Percentiles rank a stretch among this genome's conserved stretches.
phyloP scores from a whole-genome alignment of 2,113 vertebrate species.

The Corythoichthys haematopterus region DNA sequence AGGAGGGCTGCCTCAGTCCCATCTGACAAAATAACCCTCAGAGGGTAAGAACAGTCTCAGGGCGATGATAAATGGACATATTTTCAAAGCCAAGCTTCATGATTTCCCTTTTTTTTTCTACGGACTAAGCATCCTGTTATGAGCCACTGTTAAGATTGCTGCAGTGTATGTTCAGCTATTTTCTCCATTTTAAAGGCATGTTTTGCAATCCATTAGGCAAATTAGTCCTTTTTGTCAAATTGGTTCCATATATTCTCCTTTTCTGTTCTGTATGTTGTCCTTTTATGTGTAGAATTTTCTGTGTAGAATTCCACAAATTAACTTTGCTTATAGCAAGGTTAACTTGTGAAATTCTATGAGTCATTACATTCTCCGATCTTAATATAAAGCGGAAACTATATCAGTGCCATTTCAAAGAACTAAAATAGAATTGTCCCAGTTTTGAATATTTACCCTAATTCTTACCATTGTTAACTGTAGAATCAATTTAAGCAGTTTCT shows the following conservation, averaged over 20 bases:
- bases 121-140: slow-evolving; percentile 13
- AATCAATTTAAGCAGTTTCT: not conserved
- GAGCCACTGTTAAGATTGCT: slow-evolving; percentile 15
- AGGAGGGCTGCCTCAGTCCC: slow-evolving; percentile 73
- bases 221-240: not conserved
- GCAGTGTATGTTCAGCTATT: not conserved
- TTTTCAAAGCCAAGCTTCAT: slow-evolving; percentile 42
- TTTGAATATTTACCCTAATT: not conserved
- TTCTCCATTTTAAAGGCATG: not conserved
- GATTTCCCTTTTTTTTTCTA: slow-evolving; percentile 13
- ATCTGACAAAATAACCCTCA: slow-evolving; percentile 85
- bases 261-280: not conserved
- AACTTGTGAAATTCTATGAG: not conserved
- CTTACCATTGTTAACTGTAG: not conserved
- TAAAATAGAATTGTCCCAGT: not conserved
- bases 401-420: not conserved
- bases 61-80: slow-evolving; percentile 57
- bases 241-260: not conserved
- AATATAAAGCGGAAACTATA: not conserved
- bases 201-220: not conserved
- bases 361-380: not conserved
- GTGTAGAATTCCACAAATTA: not conserved
- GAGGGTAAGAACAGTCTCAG: slow-evolving; percentile 65
- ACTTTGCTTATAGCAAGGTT: not conserved
- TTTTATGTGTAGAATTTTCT: not conserved